Conservation (phyloP, 1,140 invertebrate genomes). For the Macrocentrus cingulum region DNA sequence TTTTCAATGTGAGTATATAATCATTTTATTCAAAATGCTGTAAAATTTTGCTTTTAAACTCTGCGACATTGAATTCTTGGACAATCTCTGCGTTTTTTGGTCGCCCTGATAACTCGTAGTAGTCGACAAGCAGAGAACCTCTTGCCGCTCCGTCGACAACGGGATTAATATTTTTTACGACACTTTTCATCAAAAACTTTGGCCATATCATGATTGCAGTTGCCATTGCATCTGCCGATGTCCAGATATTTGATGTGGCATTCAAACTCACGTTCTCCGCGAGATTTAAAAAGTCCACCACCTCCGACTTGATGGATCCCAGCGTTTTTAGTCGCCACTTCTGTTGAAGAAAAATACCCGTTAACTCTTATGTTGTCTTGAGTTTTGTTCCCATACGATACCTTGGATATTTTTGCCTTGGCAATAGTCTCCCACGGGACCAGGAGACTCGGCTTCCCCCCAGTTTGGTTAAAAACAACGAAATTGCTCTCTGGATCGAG, state of each 20-base stretch:
- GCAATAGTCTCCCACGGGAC: slow-evolving; percentile 39
- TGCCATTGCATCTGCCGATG: slow-evolving; percentile 40
- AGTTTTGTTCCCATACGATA: no score
- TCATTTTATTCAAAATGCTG: slow-evolving; percentile 31
- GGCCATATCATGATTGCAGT: slow-evolving; percentile 43
- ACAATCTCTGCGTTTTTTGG: slow-evolving; percentile 37
- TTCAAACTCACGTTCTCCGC: slow-evolving; percentile 43
- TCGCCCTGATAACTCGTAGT: slow-evolving; percentile 25
- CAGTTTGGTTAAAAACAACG: slow-evolving; percentile 58
- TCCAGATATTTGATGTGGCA: slow-evolving; percentile 33
- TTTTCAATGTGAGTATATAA: slow-evolving; percentile 87
- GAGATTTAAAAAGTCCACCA: slow-evolving; percentile 53
- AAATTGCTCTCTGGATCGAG: slow-evolving; percentile 66
- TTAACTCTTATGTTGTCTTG: no score
- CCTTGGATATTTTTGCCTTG: slow-evolving; percentile 13
- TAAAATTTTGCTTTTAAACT: slow-evolving; percentile 33
- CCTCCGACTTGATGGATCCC: slow-evolving; percentile 42
- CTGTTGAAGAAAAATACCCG: slow-evolving; percentile 34
- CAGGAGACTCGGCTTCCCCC: slow-evolving; percentile 40
- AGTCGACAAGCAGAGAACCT: slow-evolving; percentile 40
- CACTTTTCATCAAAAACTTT: slow-evolving; percentile 28
- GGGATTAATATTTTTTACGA: slow-evolving; percentile 31
- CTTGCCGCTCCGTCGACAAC: slow-evolving; percentile 30
- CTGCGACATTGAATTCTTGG: slow-evolving; percentile 29
- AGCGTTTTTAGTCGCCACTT: slow-evolving; percentile 51